Evolutionary conservation across 2,797 vertebrate species (phyloP).

Genomic region (Avahi laniger): DNA sequence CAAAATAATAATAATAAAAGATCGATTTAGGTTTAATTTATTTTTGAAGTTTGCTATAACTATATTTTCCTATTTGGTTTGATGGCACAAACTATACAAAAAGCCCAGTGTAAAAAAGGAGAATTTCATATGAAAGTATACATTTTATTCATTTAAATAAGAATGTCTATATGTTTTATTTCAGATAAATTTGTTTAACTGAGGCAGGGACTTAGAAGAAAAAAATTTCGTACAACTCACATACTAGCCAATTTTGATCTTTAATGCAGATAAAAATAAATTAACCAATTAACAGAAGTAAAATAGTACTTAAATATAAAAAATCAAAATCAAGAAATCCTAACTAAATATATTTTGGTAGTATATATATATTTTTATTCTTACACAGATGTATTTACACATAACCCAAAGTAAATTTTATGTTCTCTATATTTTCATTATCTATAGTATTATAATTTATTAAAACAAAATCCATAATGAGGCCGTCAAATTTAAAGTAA

Average conservation of each 20-base stretch:
- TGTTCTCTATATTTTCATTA: not conserved
- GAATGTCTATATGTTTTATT: conserved; percentile 13
- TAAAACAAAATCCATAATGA: conserved; percentile 39
- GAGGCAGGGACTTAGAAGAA: not conserved
- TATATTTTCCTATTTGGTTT: not conserved
- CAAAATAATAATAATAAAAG: conserved; percentile 13
- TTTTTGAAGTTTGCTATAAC: conserved; percentile 40
- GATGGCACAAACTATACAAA: conserved; percentile 20
- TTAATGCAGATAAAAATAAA: conserved; percentile 6
- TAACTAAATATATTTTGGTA: conserved; percentile 26
- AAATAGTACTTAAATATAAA: conserved; percentile 11
- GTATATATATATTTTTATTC: not conserved
- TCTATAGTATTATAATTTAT: not conserved
- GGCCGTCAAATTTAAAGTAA: not conserved
- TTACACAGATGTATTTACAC: not conserved
- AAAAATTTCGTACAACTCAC: not conserved
- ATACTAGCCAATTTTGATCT: conserved; percentile 16
- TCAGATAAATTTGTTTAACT: not conserved
- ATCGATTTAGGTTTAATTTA: not conserved
- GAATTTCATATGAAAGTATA: not conserved
- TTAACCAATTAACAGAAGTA: conserved; percentile 44
- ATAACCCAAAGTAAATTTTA: conserved; percentile 6
- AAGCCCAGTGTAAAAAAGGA: not conserved
- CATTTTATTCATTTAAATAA: conserved; percentile 29
- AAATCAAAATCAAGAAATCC: conserved; percentile 36